These are phyloP conservation scores for Troilus luridus DNA, from an alignment of 2,888 invertebrate genomes.

Conservation along the genomic window DNA sequence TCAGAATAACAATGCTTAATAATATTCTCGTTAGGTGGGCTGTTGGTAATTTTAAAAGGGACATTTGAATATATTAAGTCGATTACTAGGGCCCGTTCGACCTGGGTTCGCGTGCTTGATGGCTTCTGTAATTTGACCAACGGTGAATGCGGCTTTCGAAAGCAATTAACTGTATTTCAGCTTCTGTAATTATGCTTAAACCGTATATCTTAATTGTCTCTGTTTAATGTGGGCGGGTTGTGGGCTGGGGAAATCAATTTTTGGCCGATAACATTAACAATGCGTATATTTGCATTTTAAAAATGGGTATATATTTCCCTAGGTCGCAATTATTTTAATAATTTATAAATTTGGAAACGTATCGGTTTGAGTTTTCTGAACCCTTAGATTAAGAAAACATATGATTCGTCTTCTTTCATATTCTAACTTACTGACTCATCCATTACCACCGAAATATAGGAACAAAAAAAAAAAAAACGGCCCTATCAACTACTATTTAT, in stretches of 20 bases:
- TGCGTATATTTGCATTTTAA: neutral
- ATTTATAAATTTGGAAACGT: too few species aligned
- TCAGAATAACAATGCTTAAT: constrained; percentile 3
- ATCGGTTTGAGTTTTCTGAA: too few species aligned
- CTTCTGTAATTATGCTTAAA: constrained; percentile 33
- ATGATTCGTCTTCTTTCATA: too few species aligned
- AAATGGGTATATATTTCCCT: neutral
- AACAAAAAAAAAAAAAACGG: too few species aligned
- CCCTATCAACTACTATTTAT: too few species aligned
- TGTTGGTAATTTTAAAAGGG: constrained; percentile 29
- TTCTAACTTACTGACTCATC: too few species aligned
- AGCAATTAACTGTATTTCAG: constrained; percentile 31
- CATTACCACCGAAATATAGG: too few species aligned
- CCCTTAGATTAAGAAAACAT: too few species aligned
- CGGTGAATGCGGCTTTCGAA: constrained; percentile 39
- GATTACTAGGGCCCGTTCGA: neutral
- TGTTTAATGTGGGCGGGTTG: neutral
- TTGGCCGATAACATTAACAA: neutral
- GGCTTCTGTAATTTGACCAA: constrained; percentile 42
- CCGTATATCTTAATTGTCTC: constrained; percentile 41
- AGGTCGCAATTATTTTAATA: too few species aligned
- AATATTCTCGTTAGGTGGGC: constrained; percentile 9
- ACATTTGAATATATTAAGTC: constrained; percentile 47
- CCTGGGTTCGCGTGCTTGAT: constrained; percentile 24
- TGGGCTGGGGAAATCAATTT: neutral